These are phyloP conservation scores for Gymnobelideus leadbeateri DNA, from an alignment of 2,113 vertebrate species.

Conservation along the genomic window DNA sequence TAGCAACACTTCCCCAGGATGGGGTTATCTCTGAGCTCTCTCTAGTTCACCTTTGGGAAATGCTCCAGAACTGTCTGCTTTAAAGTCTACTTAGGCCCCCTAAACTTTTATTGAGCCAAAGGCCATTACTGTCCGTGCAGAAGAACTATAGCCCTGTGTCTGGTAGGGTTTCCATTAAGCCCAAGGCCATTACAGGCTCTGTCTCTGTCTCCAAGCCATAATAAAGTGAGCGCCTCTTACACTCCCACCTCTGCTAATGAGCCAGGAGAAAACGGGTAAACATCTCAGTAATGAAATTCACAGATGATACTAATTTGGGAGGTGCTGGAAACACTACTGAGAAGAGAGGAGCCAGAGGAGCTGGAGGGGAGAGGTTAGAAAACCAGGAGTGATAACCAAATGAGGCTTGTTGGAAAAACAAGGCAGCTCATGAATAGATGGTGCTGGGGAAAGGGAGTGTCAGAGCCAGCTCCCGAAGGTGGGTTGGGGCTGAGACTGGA, in stretches of 20 bases:
- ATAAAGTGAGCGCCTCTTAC: neutral
- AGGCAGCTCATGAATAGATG: accelerated
- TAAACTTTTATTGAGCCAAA: neutral
- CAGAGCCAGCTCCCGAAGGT: neutral
- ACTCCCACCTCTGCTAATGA: conserved; percentile 43
- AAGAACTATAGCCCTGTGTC: neutral
- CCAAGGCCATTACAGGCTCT: neutral
- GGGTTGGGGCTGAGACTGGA: neutral
- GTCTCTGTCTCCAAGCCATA: neutral
- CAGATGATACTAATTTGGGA: conserved; percentile 65
- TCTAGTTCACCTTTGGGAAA: neutral
- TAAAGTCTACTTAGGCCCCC: neutral
- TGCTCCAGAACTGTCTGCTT: neutral
- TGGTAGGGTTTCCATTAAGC: neutral
- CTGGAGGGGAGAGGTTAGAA: conserved; percentile 43
- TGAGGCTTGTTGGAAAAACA: neutral
- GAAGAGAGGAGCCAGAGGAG: conserved; percentile 21
- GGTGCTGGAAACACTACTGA: conserved; percentile 26
- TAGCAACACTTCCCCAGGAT: neutral
- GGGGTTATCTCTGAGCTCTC: neutral
- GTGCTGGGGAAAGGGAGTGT: neutral
- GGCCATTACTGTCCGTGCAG: neutral
- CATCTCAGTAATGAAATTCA: conserved; percentile 22
- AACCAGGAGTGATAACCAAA: neutral
- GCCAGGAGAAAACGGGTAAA: conserved; percentile 19